Base-by-base conservation (phyloP, 2,888 invertebrate genomes). In the Vandiemenella viatica region DNA sequence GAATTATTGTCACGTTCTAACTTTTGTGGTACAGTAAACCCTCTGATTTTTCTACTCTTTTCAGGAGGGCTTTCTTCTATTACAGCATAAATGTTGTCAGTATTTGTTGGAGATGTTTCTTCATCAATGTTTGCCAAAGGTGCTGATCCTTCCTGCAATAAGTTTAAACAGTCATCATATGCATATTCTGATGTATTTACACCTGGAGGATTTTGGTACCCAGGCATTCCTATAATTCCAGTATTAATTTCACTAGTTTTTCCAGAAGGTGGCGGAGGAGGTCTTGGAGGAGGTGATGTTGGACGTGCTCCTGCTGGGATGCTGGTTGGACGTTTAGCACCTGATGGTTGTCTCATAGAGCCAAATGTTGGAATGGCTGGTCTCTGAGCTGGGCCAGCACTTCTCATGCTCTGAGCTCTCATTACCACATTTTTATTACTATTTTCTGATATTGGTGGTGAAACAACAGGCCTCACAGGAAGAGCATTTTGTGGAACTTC, bases 81-180 rank as follows among this genome's bases (percentile, higher is more conserved):
- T 0, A 88, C 83, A 0, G 88, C 86, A 62, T 89, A 89, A 54
- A 89, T 89, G 59, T 87, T 88, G 60, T 88, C 88, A 16, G 65
- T 66, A 43, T 66, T 68, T 13, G 71, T 64, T 4, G 72, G 70
- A 0, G 77, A 75, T 52, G 65, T 66, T 58, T 73, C 75, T 54
- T 73, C 72, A 52, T 74, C 72, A 44, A 80, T 78, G 55, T 79
- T 75, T 0, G 76, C 73, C 51, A 80, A 61, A 0, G 78, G 73
- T 0, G 73, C 58, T 38, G 50, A 38, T 22, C 58, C 53, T 18
- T 76, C 73, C 41, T 73, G 71, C 53, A 83, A 77, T 2, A 68
- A 56, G 57, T 81, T 80, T 50, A 82, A 73, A 60, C 87, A 87
- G 61, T 88, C 87, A 42, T 87, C 87, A 61, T 88, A 88, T 4